phyloP scores from a whole-genome alignment of 2,888 invertebrate genomes.

The Loripinus fragilis region DNA sequence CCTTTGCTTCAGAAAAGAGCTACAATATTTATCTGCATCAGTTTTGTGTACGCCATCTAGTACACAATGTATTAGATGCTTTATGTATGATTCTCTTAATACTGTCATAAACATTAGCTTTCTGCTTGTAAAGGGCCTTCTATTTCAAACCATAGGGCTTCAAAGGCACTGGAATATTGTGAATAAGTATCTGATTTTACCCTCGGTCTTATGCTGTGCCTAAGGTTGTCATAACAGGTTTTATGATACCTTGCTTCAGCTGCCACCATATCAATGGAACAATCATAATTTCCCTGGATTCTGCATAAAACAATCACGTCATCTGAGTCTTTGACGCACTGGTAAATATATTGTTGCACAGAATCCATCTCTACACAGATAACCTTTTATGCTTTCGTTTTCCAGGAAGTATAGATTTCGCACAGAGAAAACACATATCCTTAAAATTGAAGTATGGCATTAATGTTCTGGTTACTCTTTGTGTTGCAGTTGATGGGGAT shows the following conservation, averaged over 20 bases:
- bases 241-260: background rate
- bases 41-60: background rate
- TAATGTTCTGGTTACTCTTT: background rate
- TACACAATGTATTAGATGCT: background rate
- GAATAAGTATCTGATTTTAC: background rate
- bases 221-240: background rate
- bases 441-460: background rate
- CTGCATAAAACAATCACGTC: background rate
- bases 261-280: background rate
- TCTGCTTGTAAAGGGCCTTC: background rate
- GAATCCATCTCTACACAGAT: background rate
- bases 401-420: background rate
- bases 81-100: background rate
- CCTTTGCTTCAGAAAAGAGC: background rate
- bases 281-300: background rate
- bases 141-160: background rate
- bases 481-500: background rate
- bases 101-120: background rate
- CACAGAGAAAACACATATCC: background rate
- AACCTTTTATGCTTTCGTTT: background rate
- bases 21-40: background rate
- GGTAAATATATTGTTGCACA: background rate
- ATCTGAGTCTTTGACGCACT: background rate
- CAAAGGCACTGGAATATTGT: background rate
- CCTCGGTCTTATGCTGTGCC: background rate